Conservation (phyloP, 2,888 invertebrate species). For the Drosophila algonquin region DNA sequence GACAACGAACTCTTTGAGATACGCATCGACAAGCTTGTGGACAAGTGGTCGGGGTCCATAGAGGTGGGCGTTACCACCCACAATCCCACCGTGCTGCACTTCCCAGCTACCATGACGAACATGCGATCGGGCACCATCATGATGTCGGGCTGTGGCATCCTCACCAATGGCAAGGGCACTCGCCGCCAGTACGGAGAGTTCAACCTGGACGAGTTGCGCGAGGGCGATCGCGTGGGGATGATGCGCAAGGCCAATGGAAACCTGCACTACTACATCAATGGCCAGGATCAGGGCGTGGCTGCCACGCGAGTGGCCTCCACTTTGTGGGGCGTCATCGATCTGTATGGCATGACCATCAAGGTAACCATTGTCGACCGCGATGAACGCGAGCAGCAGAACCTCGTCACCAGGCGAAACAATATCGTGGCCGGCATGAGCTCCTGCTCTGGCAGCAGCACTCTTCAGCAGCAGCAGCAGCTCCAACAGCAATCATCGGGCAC, state of each 20-base stretch:
- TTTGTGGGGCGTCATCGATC: conserved; percentile 97
- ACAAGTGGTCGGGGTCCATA: conserved; percentile 92
- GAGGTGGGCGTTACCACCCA: conserved; percentile 96
- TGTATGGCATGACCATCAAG: conserved; percentile 97
- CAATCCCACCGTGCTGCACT: conserved; percentile 94
- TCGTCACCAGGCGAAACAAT: conserved; percentile 88
- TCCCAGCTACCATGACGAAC: conserved; percentile 99
- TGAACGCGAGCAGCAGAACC: conserved; percentile 90
- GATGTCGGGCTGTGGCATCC: conserved; percentile 98
- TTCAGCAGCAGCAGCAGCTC: conserved; percentile 28
- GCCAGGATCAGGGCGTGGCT: conserved; percentile 95
- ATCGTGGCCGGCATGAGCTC: conserved; percentile 79
- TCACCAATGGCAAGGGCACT: conserved; percentile 98
- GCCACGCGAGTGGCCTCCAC: conserved; percentile 91
- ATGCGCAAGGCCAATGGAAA: conserved; percentile 93
- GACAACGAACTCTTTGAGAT: conserved; percentile 98
- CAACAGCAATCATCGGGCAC: conserved; percentile 62
- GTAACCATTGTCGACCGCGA: conserved; percentile 94
- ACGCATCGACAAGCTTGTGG: conserved; percentile 95
- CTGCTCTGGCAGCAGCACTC: conserved; percentile 12
- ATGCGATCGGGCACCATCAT: conserved; percentile 96
- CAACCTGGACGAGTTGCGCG: conserved; percentile 95
- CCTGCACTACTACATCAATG: conserved; percentile 96
- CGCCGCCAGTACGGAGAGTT: conserved; percentile 96
- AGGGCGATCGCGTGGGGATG: conserved; percentile 96